Evolutionary conservation across 2,888 invertebrate genomes (phyloP).

Genomic region (Rotaria sp.): DNA sequence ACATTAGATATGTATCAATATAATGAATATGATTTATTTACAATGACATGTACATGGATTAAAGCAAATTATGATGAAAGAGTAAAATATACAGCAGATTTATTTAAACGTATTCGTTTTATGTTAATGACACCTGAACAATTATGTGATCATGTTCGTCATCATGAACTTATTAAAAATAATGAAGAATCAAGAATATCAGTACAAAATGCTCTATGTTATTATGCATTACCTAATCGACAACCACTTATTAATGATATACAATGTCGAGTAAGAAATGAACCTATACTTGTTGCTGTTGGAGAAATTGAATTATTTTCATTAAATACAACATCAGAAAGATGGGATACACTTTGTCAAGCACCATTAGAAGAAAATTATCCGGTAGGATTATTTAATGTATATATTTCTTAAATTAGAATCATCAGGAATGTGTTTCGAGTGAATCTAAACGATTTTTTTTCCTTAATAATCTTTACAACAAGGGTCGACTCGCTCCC

Average conservation of each 20-base stretch:
- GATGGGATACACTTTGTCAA: slow-evolving; percentile 1
- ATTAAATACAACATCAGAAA: background rate
- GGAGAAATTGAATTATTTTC: slow-evolving; percentile 7
- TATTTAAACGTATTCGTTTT: slow-evolving; percentile 9
- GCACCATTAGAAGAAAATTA: slow-evolving; percentile 32
- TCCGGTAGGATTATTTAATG: background rate
- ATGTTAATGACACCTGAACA: slow-evolving; percentile 22
- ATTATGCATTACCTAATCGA: background rate
- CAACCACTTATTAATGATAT: background rate
- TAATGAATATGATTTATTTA: slow-evolving; percentile 20
- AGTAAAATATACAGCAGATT: background rate
- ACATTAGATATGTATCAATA: background rate
- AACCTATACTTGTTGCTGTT: background rate
- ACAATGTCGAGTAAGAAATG: slow-evolving; percentile 18
- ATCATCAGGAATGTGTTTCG: background rate
- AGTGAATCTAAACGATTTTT: too few relatives aligned
- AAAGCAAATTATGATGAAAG: background rate
- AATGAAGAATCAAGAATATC: background rate
- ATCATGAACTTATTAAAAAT: background rate
- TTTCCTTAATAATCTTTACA: too few relatives aligned
- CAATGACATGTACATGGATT: background rate
- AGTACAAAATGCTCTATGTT: slow-evolving; percentile 2
- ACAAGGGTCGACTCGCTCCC: too few relatives aligned
- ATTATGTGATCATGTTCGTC: background rate
- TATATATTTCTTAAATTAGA: too few relatives aligned